phyloP scores from a whole-genome alignment of 1,140 invertebrate species.

The Conus betulinus region DNA sequence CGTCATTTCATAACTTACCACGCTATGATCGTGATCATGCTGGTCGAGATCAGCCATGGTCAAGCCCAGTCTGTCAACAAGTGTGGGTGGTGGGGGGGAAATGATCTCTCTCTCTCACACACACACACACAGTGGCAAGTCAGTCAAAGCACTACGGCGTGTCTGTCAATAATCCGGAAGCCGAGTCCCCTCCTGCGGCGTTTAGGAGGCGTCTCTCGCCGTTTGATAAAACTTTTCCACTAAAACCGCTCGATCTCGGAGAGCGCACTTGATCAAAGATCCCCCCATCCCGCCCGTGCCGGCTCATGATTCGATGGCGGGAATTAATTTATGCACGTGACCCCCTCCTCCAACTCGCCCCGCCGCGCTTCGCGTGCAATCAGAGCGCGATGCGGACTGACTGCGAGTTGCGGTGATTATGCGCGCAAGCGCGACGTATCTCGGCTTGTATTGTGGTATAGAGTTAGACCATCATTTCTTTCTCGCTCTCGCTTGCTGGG shows the following conservation, averaged over 20 bases:
- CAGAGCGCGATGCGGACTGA: constrained; percentile 35
- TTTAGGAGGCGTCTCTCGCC: constrained; percentile 20
- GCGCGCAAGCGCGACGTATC: constrained; percentile 36
- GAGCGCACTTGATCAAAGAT: constrained; percentile 65
- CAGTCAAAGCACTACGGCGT: neutral
- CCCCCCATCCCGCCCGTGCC: constrained; percentile 53
- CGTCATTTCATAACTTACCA: neutral
- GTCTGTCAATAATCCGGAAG: neutral
- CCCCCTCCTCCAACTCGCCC: constrained; percentile 24
- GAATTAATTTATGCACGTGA: constrained; percentile 70
- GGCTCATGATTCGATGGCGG: constrained; percentile 51
- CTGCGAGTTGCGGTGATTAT: constrained; percentile 30
- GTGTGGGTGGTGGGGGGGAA: no score
- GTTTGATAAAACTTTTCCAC: constrained; percentile 32
- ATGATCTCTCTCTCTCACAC: neutral
- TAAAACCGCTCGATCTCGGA: constrained; percentile 38
- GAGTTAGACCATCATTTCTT: constrained; percentile 25
- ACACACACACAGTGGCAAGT: neutral
- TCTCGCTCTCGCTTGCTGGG: constrained; percentile 12
- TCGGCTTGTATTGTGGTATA: constrained; percentile 12
- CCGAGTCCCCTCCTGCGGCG: neutral
- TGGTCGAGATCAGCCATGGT: neutral
- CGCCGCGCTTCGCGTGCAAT: constrained; percentile 31
- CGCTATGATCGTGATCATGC: neutral
- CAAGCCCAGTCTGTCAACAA: neutral